A percentile compares a stretch with the other conserved stretches of the same genome.
These are phyloP conservation scores for Metellina segmentata DNA, from an alignment of 2,888 invertebrate species.

Conservation along the genomic window DNA sequence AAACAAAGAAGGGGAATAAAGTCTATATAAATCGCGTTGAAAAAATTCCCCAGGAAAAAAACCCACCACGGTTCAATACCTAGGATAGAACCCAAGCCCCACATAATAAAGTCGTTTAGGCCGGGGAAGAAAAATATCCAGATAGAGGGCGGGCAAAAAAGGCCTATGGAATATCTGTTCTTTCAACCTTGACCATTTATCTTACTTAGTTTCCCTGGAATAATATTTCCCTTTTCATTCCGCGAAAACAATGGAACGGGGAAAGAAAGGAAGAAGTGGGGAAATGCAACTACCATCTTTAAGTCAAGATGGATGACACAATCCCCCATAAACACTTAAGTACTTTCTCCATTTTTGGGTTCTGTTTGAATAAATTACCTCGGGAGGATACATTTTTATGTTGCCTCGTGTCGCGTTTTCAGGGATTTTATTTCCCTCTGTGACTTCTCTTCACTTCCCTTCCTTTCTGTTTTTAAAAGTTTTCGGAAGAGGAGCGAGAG, in stretches of 20 bases:
- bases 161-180: constrained; percentile 64
- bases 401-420: constrained; percentile 17
- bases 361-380: constrained; percentile 62
- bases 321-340: constrained; percentile 55
- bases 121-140: constrained; percentile 10
- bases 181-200: constrained; percentile 65
- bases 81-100: constrained; percentile 43
- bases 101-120: constrained; percentile 63
- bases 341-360: constrained; percentile 50
- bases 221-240: constrained; percentile 59
- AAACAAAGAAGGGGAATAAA: neutral
- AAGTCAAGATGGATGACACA: constrained; percentile 41
- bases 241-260: constrained; percentile 49
- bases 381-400: constrained; percentile 38
- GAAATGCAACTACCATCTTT: constrained; percentile 31
- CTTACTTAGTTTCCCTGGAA: constrained; percentile 60
- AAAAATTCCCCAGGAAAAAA: neutral
- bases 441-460: neutral
- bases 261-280: neutral
- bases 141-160: constrained; percentile 25
- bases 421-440: neutral
- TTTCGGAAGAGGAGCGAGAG: neutral
- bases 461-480: neutral
- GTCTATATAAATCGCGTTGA: constrained; percentile 29
- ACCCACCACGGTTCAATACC: constrained; percentile 40